Evolutionary conservation across 2,888 invertebrate genomes (phyloP).

Genomic region (Lumbricus terrestris): DNA sequence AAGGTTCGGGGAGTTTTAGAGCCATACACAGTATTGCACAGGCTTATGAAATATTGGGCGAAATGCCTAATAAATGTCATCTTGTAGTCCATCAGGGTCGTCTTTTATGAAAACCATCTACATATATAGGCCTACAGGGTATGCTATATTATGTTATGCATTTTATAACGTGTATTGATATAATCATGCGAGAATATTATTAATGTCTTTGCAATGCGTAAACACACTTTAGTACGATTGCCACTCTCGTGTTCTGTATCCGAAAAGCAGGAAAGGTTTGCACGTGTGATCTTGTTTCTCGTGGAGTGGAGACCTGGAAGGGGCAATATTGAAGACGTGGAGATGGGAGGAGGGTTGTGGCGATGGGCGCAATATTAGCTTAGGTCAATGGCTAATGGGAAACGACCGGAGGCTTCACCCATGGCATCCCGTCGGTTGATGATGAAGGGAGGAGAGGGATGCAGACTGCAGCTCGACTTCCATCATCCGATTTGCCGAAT

Average conservation of each 20-base stretch:
- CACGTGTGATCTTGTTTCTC: neutral
- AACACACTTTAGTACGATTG: no score
- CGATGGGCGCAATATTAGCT: neutral
- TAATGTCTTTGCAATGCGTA: no score
- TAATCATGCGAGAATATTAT: no score
- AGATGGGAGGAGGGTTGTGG: neutral
- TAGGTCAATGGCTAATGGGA: neutral
- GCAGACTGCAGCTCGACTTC: neutral
- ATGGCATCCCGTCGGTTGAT: neutral
- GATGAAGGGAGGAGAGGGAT: neutral
- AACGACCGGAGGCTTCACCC: neutral
- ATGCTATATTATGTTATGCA: no score
- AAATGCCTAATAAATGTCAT: neutral
- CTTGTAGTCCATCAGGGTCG: neutral
- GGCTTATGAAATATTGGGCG: neutral
- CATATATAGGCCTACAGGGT: neutral
- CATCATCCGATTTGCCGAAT: neutral
- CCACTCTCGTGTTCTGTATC: no score
- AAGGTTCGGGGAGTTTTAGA: neutral
- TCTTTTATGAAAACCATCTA: neutral
- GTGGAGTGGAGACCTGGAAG: neutral
- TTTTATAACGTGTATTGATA: no score
- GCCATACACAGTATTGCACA: no score
- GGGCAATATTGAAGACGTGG: neutral
- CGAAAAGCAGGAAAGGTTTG: neutral